Conservation (phyloP, 1,140 invertebrate species). For the Dolichoris vasculosae region DNA sequence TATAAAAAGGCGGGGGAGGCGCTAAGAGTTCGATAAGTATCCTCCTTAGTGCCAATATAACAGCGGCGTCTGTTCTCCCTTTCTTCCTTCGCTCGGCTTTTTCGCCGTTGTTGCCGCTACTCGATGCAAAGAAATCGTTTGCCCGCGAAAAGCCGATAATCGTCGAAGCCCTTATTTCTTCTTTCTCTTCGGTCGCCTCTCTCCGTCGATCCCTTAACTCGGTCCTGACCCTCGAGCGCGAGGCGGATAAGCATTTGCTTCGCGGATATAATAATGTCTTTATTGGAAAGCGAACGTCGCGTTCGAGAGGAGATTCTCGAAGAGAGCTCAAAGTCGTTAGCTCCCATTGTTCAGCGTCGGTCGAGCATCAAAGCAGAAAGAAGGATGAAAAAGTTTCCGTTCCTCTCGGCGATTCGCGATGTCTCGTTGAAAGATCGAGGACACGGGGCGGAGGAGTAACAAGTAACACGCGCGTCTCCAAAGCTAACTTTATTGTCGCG, state of each 20-base stretch:
- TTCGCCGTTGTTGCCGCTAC: slow-evolving; percentile 37
- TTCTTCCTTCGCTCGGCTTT: slow-evolving; percentile 44
- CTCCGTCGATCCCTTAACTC: slow-evolving; percentile 51
- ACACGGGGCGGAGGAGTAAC: background rate
- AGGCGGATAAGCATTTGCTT: slow-evolving; percentile 67
- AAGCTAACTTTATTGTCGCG: slow-evolving; percentile 38
- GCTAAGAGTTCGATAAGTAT: slow-evolving; percentile 72
- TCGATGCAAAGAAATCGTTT: slow-evolving; percentile 66
- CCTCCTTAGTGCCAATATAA: slow-evolving; percentile 69
- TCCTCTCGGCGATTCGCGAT: slow-evolving; percentile 16
- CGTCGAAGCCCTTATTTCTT: slow-evolving; percentile 53
- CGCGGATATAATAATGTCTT: slow-evolving; percentile 68
- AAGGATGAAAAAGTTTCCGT: slow-evolving; percentile 41
- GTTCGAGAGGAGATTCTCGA: slow-evolving; percentile 41
- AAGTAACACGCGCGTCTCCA: background rate
- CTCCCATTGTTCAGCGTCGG: slow-evolving; percentile 59
- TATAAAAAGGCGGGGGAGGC: slow-evolving; percentile 63
- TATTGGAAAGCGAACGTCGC: slow-evolving; percentile 66
- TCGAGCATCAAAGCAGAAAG: slow-evolving; percentile 43
- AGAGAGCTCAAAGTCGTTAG: slow-evolving; percentile 57
- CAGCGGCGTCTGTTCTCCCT: slow-evolving; percentile 35
- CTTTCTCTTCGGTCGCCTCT: slow-evolving; percentile 37
- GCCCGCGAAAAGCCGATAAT: slow-evolving; percentile 69
- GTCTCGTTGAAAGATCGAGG: background rate
- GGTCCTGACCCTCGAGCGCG: slow-evolving; percentile 57